Base-by-base conservation (phyloP, 2,797 vertebrate species). In the Chelon auratus region DNA sequence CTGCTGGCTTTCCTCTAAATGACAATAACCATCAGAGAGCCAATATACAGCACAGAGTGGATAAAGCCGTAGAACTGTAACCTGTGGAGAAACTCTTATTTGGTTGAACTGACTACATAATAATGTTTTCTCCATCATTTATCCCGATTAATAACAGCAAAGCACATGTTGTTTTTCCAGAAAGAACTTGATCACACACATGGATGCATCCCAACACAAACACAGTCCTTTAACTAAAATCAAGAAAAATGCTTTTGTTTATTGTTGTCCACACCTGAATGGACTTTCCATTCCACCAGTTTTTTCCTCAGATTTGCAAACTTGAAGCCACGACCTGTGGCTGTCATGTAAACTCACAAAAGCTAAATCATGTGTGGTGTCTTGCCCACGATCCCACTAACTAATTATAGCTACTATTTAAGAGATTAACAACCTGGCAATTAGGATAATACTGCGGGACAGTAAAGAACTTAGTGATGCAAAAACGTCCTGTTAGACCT, bases 391-490 rank as follows among this genome's bases (percentile, higher is more conserved):
- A 17, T 20, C 62, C 9, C 10, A 10, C 54, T 56, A 57, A 67
- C 24, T 62, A 62, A 67, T 82, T 78, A 47, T 1, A 36, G n/a
- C 33, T 39, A 12, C 54, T 30, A 62, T 37, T 62, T 74, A 72
- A 42, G 52, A 69, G 68, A 84, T 87, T 68, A 85, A 84, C 72
- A 65, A 50, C 77, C 55, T 60, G 60, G 69, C 78, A 84, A 68
- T 81, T 57, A 74, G 63, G 43, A 62, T 72, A 56, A 83, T 45
- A 60, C 37, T 33, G 30, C 7, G 22, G 39, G 40, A 65, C 57
- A 47, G 20, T 13, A 71, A 59, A 74, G 63, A 78, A 64, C 53
- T 80, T 56, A 68, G 60, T 55, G 42, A 45, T 48, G 67, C 60
- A 74, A 9, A 74, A 82, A 53, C 0, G 3, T 68, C 67, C 6